Base-by-base conservation (phyloP, 2,888 invertebrate genomes). In the Conops quadrifasciatus region DNA sequence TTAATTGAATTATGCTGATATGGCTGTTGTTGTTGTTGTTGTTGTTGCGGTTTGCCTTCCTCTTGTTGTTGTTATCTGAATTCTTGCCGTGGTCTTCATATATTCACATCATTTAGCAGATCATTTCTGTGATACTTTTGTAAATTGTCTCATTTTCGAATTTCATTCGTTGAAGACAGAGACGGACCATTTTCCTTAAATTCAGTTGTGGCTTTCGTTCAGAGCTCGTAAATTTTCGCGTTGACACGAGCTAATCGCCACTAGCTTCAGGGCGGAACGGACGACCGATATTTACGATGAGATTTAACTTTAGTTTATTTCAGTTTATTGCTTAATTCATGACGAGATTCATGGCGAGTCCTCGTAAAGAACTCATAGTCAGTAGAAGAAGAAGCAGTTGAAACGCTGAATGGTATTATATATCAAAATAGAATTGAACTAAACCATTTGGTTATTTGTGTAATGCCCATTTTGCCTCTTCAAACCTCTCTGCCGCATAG, bases 1-100 rank as follows among this genome's bases (percentile, higher is more conserved):
- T 79, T 82, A 80, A 80, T 79, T 81, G 80, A 81, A 81, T 80
- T 81, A 81, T 75, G 74, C 74, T 74, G 65, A 16, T 56, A 56
- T 45, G n/a, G 30, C 16, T 30, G 19, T 30, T 64, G 60, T 19
- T 28, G 51, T 36, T 36, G 7, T 60, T 36, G 47, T 64, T 49
- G 64, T 64, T 64, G 28, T 53, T 15, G 56, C 28, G 11, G 21
- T 56, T 24, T 56, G n/a, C n/a, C n/a, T 36, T 56, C 21, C n/a
- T 53, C 15, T 49, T 28, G 11, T 53, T 65, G 16, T 51, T 16
- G 24, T 19, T 53, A 19, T 19, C 56, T 53, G 4, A 16, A 66
- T 30, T 66, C 1, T 49, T n/a, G n/a, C n/a, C n/a, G 28, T 51
- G 43, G 9, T 30, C 36, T 49, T 47, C 28, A 9, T 49, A 64